Conservation (phyloP, 2,113 vertebrate species). For the Eidolon helvum region DNA sequence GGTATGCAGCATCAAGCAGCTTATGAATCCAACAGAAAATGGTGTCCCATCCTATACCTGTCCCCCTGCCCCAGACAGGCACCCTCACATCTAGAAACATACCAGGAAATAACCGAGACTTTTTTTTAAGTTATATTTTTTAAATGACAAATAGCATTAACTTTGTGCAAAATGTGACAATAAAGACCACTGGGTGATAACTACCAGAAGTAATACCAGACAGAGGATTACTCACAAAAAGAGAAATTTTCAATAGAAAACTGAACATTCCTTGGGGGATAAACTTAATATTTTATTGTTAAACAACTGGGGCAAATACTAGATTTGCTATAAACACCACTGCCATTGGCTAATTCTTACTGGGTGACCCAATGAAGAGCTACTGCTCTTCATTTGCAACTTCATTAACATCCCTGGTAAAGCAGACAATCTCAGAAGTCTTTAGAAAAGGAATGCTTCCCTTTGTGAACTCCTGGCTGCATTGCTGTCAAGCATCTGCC, state of each 20-base stretch:
- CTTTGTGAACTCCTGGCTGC: not conserved
- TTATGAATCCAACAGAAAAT: not conserved
- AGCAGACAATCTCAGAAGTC: not conserved
- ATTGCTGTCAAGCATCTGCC: no score
- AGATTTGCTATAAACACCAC: not conserved
- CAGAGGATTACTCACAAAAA: not conserved
- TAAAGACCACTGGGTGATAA: not conserved
- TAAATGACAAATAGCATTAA: not conserved
- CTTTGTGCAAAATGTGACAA: not conserved
- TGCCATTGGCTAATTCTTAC: not conserved
- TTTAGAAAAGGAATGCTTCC: not conserved
- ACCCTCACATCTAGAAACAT: not conserved
- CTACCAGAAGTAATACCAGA: not conserved
- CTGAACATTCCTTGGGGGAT: not conserved
- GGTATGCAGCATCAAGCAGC: not conserved
- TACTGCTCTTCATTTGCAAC: no score
- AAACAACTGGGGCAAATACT: not conserved
- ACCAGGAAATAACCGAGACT: not conserved
- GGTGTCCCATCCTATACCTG: not conserved
- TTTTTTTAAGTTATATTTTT: not conserved
- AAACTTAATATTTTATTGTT: not conserved
- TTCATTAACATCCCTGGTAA: not conserved
- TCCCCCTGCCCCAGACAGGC: not conserved
- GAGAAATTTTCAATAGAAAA: constrained; percentile 18
- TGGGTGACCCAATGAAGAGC: not conserved